Conservation (phyloP, 2,888 invertebrate genomes). For the Esperia sulphurella region DNA sequence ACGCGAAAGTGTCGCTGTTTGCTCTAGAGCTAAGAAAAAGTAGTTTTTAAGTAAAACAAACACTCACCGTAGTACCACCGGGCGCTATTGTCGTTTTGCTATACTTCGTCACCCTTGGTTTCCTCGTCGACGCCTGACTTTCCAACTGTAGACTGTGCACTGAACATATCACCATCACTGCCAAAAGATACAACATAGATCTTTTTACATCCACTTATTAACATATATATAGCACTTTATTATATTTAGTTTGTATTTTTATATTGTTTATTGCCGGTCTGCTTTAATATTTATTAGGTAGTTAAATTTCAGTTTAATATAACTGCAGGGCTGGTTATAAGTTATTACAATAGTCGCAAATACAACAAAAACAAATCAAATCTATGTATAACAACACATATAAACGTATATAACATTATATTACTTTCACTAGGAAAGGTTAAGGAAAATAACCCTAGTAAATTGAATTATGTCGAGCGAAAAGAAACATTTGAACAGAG, state of each 20-base stretch:
- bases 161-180: constrained; percentile 68
- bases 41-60: no score
- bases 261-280: neutral
- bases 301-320: no score
- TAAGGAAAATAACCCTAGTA: neutral
- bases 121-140: constrained; percentile 79
- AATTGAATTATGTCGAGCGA: neutral
- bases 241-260: neutral
- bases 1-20: no score
- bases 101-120: constrained; percentile 83
- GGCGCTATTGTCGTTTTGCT: constrained; percentile 75
- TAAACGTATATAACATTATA: no score
- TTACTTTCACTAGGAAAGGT: neutral
- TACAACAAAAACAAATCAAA: no score
- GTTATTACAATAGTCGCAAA: no score
- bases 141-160: constrained; percentile 75
- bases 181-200: constrained; percentile 46
- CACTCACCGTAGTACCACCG: constrained; percentile 62
- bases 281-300: no score
- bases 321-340: no score
- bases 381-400: no score
- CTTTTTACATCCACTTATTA: constrained; percentile 4
- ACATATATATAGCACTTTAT: neutral
- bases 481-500: neutral
- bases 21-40: no score